Evolutionary conservation across 1,140 invertebrate species (phyloP), one percentile per base, ranked within the genome.

Genomic region (Galendromus occidentalis): DNA sequence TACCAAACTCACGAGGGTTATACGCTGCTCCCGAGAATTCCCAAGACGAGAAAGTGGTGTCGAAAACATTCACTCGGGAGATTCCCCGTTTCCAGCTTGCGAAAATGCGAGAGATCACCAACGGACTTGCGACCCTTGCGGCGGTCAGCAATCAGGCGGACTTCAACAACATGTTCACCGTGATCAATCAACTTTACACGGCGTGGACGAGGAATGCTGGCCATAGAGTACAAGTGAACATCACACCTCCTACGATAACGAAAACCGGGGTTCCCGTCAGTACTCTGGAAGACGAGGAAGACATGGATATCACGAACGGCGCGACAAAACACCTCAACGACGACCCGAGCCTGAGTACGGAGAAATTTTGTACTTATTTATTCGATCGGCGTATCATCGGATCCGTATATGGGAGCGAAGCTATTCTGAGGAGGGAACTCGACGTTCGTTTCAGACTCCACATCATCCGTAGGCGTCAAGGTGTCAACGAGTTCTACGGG

Each of bases 91-190:
- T 59, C 25, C 51, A 59, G 51, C 25, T 59, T 14, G 33, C 25
- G 17, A 59, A 59, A 25, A 59, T 59, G 51, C 25, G 33, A 59
- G 51, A 59, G 51, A 33, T 59, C 12, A 59, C 51, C 33, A 59
- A 59, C 51, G 51, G 25, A 1, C 25, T 59, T 4, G 51, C 51
- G 51, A 59, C 51, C 22, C 51, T 59, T 17, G 51, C 51, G 20
- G 51, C 51, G 6, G 51, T 59, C n/a, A 59, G 51, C 33, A 59
- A 25, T 29, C 51, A 59, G 9, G 25, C 25, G 25, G 51, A 59
- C 51, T 59, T 59, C 51, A 59, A 59, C 33, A 59, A 59, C 22
- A 59, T 59, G 51, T 59, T 29, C 22, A 29, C 51, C 14, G 33
- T 59, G 17, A 33, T 59, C 33, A 59, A 33, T 33, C 51, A 59